phyloP scores from a whole-genome alignment of 2,113 vertebrate genomes.

The Cynocephalus volans region DNA sequence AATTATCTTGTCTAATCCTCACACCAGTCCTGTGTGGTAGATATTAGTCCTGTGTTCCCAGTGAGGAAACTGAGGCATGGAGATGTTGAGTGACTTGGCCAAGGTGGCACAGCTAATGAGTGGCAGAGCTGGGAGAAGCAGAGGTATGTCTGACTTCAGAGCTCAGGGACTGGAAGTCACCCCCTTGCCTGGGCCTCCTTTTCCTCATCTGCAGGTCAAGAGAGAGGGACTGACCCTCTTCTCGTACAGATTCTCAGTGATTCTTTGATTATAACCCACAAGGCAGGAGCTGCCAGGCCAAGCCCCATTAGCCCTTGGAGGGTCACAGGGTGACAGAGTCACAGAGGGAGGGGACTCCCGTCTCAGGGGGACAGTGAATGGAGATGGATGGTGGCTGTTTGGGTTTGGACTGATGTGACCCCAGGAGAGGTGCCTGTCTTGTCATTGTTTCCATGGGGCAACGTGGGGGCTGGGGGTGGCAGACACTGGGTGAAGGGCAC shows the following conservation, averaged over 20 bases:
- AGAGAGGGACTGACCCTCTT: background rate
- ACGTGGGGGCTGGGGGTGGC: background rate
- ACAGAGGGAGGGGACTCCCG: background rate
- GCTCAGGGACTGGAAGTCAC: background rate
- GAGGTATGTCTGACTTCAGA: background rate
- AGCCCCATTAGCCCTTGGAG: background rate
- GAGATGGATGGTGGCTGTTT: background rate
- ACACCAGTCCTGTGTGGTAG: background rate
- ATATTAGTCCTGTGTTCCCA: background rate
- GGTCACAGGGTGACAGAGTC: background rate
- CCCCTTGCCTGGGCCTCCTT: background rate
- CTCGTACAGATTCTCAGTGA: background rate
- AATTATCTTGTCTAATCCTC: background rate
- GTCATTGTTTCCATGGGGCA: background rate
- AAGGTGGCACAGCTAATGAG: background rate
- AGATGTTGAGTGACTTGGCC: background rate
- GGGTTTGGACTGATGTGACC: background rate
- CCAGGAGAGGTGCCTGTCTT: background rate
- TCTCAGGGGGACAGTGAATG: background rate
- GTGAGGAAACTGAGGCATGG: background rate
- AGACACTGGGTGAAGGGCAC: too few relatives aligned
- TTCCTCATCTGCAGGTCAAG: background rate
- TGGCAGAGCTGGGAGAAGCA: background rate
- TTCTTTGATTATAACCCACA: background rate
- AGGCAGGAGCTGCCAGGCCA: background rate